Conservation (phyloP, 2,113 vertebrate genomes). For the Puma concolor region DNA sequence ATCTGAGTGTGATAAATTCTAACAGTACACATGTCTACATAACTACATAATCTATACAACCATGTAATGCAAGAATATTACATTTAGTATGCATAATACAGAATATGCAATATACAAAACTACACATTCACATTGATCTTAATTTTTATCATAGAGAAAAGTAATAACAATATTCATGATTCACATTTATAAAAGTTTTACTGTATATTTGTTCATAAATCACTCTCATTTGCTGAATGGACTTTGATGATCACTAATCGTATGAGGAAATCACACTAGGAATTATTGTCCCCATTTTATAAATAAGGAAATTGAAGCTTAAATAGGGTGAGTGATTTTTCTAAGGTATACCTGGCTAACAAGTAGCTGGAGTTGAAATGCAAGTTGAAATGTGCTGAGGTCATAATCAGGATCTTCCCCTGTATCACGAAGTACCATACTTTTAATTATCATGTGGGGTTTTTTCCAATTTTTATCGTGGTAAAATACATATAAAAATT, state of each 20-base stretch:
- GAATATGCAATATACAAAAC: not conserved
- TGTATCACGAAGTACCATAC: not conserved
- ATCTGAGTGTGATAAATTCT: not conserved
- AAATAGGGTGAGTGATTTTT: not conserved
- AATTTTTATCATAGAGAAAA: constrained; percentile 6
- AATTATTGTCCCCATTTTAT: not conserved
- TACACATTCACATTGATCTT: not conserved
- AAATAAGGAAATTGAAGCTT: not conserved
- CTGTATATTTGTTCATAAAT: constrained; percentile 34
- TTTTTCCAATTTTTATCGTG: not conserved
- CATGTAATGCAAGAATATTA: not conserved
- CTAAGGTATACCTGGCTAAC: not conserved
- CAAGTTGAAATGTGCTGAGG: not conserved
- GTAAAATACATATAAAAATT: not conserved
- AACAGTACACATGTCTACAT: not conserved
- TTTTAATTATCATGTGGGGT: not conserved
- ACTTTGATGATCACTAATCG: not conserved
- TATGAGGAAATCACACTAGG: not conserved
- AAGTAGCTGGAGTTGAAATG: not conserved
- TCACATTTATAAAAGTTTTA: constrained; percentile 6
- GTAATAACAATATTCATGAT: not conserved
- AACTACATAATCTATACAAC: not conserved
- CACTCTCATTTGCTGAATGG: constrained; percentile 16
- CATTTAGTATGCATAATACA: not conserved
- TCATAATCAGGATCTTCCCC: not conserved